Base-by-base conservation (phyloP, 2,888 invertebrate genomes). In the Myopa testacea region DNA sequence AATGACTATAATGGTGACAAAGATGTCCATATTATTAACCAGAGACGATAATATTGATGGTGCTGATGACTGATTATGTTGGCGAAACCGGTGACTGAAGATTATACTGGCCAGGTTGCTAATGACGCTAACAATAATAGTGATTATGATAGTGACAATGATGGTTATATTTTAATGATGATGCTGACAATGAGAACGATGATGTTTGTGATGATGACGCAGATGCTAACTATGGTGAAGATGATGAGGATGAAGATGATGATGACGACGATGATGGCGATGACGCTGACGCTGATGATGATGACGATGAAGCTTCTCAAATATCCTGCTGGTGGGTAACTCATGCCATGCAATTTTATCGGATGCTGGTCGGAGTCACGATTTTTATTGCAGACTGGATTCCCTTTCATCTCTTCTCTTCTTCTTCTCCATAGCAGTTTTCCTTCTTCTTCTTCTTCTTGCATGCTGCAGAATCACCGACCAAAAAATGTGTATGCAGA, bases 311-410 rank as follows among this genome's bases (percentile, higher is more conserved):
- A 80, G 81, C 85, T 86, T 85, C 87, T 87, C 84, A 85, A 87
- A 85, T 86, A 87, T 87, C 87, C 87, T 87, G 87, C 87, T 87
- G 87, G 87, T 87, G 87, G 87, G 86, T 86, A 87, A 83, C 84
- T 78, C 80, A 26, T 77, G 82, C 82, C 81, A 82, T 83, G 83
- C 84, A 82, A 84, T 83, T 86, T 86, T 87, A 87, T 87, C 87
- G 87, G 87, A 87, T 87, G 85, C 83, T 84, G 84, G 85, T 83
- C 45, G 10, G 84, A 86, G 87, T 87, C 87, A 87, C 87, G 87
- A 87, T 84, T 86, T 87, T 58, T 74, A 45, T 45, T 34, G 8
- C 70, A 70, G 70, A 70, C 70, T 55, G 26, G 62, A 40, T 65
- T 58, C n/a, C 26, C 10, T 19, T 73, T 38, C 34, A 78, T 73